Base-by-base conservation (phyloP, 1,140 invertebrate species). In the Babylonia areolata region DNA sequence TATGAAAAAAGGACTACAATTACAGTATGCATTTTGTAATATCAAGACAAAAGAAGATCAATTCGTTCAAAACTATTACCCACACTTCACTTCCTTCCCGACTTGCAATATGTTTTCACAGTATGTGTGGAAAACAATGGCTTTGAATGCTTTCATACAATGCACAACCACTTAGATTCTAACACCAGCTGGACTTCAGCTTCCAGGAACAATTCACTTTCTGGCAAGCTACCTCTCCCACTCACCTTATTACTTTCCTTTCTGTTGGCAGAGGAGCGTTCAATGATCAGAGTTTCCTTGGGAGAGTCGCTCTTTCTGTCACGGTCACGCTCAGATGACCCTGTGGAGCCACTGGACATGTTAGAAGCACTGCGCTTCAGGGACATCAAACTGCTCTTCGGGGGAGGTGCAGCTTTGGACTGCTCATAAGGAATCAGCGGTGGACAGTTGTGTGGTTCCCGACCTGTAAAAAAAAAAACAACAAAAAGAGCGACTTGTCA, bases 361-460 rank as follows among this genome's bases (percentile, higher is more conserved):
- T 91, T 91, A 15, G 93, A 92, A 46, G 92, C 91, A 87, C 92
- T 92, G 37, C 94, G 89, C 87, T 94, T 94, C 51, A 95, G 88
- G 31, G 94, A 93, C 3, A 93, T 94, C 71, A 94, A 91, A 84
- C 93, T 94, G 85, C 93, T 94, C 37, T 94, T 86, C 73, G 92
- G 81, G 64, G 92, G 88, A 35, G 89, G 80, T 80, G 91, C 90
- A 86, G 94, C 91, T 86, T 94, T 93, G 12, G 93, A 91, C 85
- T 94, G 93, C 71, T 94, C 92, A 64, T 90, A 88, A 12, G 94
- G 88, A 40, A 94, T 93, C n/a, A 94, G 94, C 51, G 93, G 93
- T 40, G 90, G 94, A 84, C 89, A 91, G 85, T 86, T 89, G 71
- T 89, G 87, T 86, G 89, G 89, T 78, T 92, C 90, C 46, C 89